phyloP scores from a whole-genome alignment of 1,140 invertebrate species.

The honey bee (Apis mellifera) region DNA sequence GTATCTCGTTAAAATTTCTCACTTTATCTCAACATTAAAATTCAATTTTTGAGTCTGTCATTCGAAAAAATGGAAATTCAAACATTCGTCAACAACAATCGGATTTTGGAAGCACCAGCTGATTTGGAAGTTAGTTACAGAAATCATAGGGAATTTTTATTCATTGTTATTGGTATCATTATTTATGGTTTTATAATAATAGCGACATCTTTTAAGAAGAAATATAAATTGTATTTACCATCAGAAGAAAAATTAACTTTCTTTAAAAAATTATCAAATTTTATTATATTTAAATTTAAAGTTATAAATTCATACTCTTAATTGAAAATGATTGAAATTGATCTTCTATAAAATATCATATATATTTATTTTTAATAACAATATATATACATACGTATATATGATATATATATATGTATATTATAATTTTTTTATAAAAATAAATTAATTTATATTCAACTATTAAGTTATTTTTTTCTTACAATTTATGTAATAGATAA shows the following conservation, averaged over 20 bases:
- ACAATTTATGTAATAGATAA: background rate
- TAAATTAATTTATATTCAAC: background rate
- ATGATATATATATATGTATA: too few relatives aligned
- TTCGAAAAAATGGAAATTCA: slow-evolving; percentile 24
- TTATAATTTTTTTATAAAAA: background rate
- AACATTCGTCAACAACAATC: slow-evolving; percentile 21
- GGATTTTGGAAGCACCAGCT: slow-evolving; percentile 8
- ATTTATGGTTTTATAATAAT: background rate
- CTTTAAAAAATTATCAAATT: background rate
- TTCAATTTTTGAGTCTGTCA: background rate
- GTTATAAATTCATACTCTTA: too few relatives aligned
- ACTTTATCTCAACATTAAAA: background rate
- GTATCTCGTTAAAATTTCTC: background rate
- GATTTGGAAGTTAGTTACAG: background rate
- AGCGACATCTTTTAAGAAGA: background rate
- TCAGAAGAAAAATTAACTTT: background rate
- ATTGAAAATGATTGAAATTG: too few relatives aligned
- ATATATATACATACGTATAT: too few relatives aligned
- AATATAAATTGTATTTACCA: background rate
- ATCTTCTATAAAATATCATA: background rate
- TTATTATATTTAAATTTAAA: background rate
- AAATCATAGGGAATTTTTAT: slow-evolving; percentile 2
- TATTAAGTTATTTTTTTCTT: background rate
- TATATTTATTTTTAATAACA: background rate
- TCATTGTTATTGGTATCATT: background rate